phyloP scores from a whole-genome alignment of 2,888 invertebrate genomes.

The Agrochola macilenta region DNA sequence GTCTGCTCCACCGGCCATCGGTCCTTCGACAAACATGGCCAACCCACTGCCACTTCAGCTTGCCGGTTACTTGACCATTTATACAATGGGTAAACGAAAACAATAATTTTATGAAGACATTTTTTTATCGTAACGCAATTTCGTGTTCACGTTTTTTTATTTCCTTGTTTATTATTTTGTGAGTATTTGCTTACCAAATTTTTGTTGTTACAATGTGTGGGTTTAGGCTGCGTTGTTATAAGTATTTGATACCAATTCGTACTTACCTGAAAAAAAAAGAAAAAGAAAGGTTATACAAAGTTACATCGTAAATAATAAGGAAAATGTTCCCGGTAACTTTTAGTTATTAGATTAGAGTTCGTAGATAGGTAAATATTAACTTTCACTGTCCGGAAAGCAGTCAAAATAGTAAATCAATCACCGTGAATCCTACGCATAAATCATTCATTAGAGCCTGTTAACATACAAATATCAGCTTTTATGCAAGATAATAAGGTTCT shows the following conservation, averaged over 20 bases:
- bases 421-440: neutral
- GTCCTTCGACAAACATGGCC: neutral
- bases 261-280: slow-evolving; percentile 51
- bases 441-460: neutral
- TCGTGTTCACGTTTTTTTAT: neutral
- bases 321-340: neutral
- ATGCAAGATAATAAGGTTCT: neutral
- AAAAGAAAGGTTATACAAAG: neutral
- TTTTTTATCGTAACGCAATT: neutral
- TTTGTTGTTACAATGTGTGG: neutral
- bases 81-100: neutral
- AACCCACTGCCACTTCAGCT: neutral
- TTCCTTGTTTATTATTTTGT: neutral
- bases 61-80: neutral
- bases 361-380: neutral
- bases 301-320: neutral
- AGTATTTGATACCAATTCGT: neutral
- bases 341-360: neutral
- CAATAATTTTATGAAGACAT: neutral
- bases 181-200: neutral
- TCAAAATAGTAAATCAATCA: neutral
- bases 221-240: neutral
- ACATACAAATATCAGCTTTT: neutral
- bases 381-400: neutral
- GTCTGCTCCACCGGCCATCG: neutral